Evolutionary conservation across 2,888 invertebrate genomes (phyloP), one percentile per base, ranked within the genome.

Genomic region (Podabrus alpinus): DNA sequence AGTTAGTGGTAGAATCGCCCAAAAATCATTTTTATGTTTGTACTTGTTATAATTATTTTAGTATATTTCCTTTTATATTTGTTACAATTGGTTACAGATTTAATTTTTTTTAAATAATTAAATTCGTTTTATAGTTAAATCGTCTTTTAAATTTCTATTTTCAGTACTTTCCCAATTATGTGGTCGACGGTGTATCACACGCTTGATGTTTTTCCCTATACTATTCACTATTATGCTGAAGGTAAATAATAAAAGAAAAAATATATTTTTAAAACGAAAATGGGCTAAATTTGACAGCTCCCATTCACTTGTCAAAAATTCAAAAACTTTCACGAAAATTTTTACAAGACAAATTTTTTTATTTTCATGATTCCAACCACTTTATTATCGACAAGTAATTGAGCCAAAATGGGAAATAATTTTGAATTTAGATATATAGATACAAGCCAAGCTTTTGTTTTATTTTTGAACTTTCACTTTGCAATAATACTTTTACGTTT

Each of bases 41-140:
- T 45, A 45, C 45, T 64, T 64, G 62, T 64, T 64, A 64, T 64
- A 45, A 64, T 64, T 64, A 64, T 64, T 64, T 64, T 19, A 19
- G n/a, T n/a, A 45, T 45, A 45, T 45, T 45, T 45, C 21, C 3
- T 64, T 64, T 64, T 64, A 64, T 64, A 64, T 64, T 64, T 64
- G 62, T 64, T 64, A 19, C 13, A 16, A 64, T 64, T 64, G 62
- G 62, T 64, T 64, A 64, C 62, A 64, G 21, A 64, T 64, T 64
- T 64, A 64, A 64, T 15, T 64, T 64, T 64, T 25, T 62, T 64
- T 17, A 2, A 19, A 21, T 64, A n/a, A 64, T 21, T 21, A 64
- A 64, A 19, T 64, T 64, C 21, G 19, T 64, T 64, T 64, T 64
- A 64, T 19, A 64, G 21, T 64, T 19, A 64, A 45, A 45, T 45